A percentile compares a stretch with the other conserved stretches of the same genome.
Conservation (phyloP, 92 coral and sea anemone genomes). For the Epizoanthus rinbou region DNA sequence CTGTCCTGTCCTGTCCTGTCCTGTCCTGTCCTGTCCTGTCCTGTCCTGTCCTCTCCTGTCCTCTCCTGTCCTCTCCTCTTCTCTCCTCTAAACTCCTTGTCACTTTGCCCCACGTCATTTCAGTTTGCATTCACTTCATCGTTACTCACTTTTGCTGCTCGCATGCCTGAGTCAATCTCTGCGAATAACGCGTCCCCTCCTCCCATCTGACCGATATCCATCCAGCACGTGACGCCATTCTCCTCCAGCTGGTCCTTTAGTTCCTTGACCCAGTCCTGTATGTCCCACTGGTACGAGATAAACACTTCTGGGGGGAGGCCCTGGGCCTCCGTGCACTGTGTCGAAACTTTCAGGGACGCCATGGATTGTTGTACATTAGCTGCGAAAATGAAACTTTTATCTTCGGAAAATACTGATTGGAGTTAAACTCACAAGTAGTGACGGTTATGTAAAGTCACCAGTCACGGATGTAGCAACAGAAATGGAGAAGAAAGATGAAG, state of each 20-base stretch:
- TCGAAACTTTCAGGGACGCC: background rate
- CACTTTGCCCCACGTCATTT: too few relatives aligned
- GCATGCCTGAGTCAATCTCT: conserved; percentile 81
- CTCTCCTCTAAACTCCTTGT: too few relatives aligned
- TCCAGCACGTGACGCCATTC: conserved; percentile 79
- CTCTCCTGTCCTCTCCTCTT: too few relatives aligned
- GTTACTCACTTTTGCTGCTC: conserved; percentile 69
- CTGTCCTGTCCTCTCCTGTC: too few relatives aligned
- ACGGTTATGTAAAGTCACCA: too few relatives aligned
- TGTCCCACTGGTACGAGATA: conserved; percentile 95
- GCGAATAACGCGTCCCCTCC: conserved; percentile 88
- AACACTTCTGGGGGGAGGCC: conserved; percentile 56
- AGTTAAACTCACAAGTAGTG: too few relatives aligned
- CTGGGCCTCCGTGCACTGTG: background rate
- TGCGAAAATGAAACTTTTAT: too few relatives aligned
- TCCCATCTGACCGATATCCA: conserved; percentile 93
- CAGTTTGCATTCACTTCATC: background rate
- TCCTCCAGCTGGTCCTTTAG: conserved; percentile 62
- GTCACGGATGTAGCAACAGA: too few relatives aligned
- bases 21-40: too few relatives aligned
- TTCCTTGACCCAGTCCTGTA: conserved; percentile 67
- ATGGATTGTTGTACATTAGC: background rate
- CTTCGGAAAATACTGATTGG: too few relatives aligned
- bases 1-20: too few relatives aligned
- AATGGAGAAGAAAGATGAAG: too few relatives aligned